These are phyloP conservation scores for Anguilla marmorata DNA, from an alignment of 2,797 vertebrate genomes.

Conservation along the genomic window DNA sequence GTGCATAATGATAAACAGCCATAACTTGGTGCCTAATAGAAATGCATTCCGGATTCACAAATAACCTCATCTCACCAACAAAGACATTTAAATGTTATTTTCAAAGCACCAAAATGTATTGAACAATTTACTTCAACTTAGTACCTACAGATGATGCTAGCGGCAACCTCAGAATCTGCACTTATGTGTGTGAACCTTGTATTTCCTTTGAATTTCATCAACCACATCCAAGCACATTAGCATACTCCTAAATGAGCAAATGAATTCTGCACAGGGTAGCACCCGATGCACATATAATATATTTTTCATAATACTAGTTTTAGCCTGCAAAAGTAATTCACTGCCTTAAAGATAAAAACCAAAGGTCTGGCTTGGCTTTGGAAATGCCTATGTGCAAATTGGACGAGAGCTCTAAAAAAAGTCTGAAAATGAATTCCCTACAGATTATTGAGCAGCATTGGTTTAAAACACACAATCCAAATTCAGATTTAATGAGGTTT, in stretches of 20 bases:
- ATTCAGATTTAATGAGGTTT: slow-evolving; percentile 37
- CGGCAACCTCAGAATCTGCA: not conserved
- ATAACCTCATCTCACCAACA: not conserved
- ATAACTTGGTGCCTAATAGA: not conserved
- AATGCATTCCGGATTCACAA: not conserved
- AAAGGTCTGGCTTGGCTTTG: slow-evolving; percentile 29
- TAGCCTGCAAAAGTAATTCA: slow-evolving; percentile 11
- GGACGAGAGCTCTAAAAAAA: not conserved
- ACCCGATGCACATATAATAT: not conserved
- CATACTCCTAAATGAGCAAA: not conserved
- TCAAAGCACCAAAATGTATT: not conserved
- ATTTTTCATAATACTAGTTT: not conserved
- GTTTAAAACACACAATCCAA: not conserved
- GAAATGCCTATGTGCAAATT: slow-evolving; percentile 16
- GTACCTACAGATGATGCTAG: not conserved
- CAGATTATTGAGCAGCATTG: not conserved
- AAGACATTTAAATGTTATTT: not conserved
- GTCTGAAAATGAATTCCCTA: slow-evolving; percentile 21
- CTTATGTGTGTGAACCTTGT: not conserved
- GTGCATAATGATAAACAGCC: not conserved
- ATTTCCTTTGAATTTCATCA: not conserved
- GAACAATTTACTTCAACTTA: not conserved
- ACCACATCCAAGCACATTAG: not conserved
- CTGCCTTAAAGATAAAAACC: slow-evolving; percentile 10
- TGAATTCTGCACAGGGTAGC: not conserved